Base-by-base conservation (phyloP, 2,113 vertebrate species). In the Zapornia atra region DNA sequence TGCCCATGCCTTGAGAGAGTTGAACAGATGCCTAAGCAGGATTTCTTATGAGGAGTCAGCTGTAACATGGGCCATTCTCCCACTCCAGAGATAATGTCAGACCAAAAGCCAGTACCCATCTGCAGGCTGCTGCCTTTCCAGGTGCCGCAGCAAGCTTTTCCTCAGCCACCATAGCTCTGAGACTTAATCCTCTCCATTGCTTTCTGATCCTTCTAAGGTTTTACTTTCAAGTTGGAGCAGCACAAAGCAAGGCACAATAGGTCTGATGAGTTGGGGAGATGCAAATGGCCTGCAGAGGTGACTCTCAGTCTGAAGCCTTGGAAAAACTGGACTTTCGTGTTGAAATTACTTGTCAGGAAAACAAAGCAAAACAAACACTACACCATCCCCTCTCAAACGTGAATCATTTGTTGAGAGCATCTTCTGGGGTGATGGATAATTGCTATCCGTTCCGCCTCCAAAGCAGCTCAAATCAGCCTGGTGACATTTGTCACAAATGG, bases 401-500 rank as follows among this genome's bases (percentile, higher is more conserved):
- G 69, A 90, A 57, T 90, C 56, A 54, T 82, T 90, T 86, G 56
- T 82, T 73, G 82, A 86, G 69, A 90, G 53, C 64, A 21, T 91
- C 86, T 95, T 86, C 64, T 0, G 0, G 69, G 86, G 72, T 82
- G 86, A 65, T 44, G 76, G 65, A 66, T 84, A 95, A 93, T 93
- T 92, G 79, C 66, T 82, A 76, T 79, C 80, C 11, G 2, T 84
- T 94, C 92, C 0, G 0, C 86, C 76, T 92, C 95, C 69, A 72
- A 86, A 93, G 90, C 77, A 92, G 87, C 88, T 95, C 82, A 84
- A 68, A 95, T 96, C 92, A 96, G 65, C 88, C 90, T 71, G 64
- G 88, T 96, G 96, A 96, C 92, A 96, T 94, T 95, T 96, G 95
- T 93, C 90, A 94, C 72, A 93, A 94, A 50, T 1, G 12, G 66